These are phyloP conservation scores for Acromyrmex heyeri DNA, from an alignment of 1,140 invertebrate species.

Conservation along the genomic window DNA sequence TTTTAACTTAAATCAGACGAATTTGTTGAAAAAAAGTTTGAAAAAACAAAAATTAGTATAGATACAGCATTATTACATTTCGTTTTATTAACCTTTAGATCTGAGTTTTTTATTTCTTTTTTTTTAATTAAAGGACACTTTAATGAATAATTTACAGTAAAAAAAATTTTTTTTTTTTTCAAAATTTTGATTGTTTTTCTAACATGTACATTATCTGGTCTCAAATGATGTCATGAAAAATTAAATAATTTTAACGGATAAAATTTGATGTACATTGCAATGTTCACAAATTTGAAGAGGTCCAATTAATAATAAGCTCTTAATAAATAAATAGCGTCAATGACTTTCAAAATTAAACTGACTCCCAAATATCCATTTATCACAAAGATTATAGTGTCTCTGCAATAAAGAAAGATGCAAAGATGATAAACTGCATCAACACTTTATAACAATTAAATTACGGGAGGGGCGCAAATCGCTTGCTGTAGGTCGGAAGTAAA, in stretches of 20 bases:
- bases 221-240: no score
- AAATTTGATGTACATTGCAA: no score
- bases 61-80: background rate
- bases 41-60: background rate
- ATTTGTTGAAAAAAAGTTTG: background rate
- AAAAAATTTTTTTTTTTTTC: no score
- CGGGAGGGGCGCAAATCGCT: background rate
- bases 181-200: no score
- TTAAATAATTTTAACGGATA: no score
- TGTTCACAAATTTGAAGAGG: no score
- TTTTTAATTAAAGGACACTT: no score
- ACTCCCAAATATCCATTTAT: background rate
- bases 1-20: background rate
- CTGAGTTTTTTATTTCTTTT: no score
- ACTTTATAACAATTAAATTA: slow-evolving; percentile 7
- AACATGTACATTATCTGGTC: no score
- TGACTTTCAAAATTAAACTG: background rate
- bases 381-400: background rate
- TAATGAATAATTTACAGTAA: no score
- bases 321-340: background rate
- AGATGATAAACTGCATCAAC: background rate
- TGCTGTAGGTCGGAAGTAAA: background rate
- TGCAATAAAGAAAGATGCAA: background rate
- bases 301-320: background rate
- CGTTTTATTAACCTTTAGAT: no score